These are phyloP conservation scores for Hycleus cichorii DNA, from an alignment of 1,140 invertebrate genomes.

Conservation along the genomic window DNA sequence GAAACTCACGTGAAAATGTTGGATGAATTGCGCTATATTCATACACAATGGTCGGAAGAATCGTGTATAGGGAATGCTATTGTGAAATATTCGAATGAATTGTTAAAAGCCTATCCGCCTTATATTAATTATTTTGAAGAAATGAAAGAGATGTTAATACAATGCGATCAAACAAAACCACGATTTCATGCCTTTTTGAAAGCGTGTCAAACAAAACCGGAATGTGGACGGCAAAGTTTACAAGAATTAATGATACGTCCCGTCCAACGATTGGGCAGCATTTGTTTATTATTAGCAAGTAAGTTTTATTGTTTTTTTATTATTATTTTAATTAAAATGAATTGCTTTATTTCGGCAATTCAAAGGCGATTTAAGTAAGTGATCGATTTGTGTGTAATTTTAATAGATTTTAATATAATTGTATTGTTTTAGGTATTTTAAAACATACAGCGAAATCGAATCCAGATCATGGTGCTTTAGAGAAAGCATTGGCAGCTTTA, in stretches of 20 bases:
- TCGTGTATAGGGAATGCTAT: constrained; percentile 74
- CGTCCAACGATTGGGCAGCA: constrained; percentile 91
- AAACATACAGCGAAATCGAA: constrained; percentile 84
- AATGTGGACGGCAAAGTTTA: constrained; percentile 91
- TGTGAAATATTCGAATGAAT: constrained; percentile 69
- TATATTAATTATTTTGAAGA: constrained; percentile 98
- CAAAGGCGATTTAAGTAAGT: too few relatives aligned
- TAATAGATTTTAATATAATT: too few relatives aligned
- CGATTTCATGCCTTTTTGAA: constrained; percentile 98
- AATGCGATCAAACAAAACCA: constrained; percentile 86
- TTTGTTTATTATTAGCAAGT: constrained; percentile 89
- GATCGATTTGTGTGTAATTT: too few relatives aligned
- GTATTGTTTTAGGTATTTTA: constrained; percentile 63
- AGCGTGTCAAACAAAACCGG: constrained; percentile 83
- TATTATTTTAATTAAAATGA: background rate
- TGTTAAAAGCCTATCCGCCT: constrained; percentile 91
- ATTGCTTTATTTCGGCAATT: constrained; percentile 25
- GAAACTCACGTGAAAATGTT: constrained; percentile 83
- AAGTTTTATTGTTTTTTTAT: constrained; percentile 34
- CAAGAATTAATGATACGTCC: constrained; percentile 93
- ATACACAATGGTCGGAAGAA: constrained; percentile 68
- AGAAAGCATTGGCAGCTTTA: constrained; percentile 77
- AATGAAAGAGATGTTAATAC: constrained; percentile 84
- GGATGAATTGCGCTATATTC: constrained; percentile 63
- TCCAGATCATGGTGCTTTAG: constrained; percentile 75